Conservation (phyloP, 2,797 vertebrate species). For the Dermochelys coriacea region DNA sequence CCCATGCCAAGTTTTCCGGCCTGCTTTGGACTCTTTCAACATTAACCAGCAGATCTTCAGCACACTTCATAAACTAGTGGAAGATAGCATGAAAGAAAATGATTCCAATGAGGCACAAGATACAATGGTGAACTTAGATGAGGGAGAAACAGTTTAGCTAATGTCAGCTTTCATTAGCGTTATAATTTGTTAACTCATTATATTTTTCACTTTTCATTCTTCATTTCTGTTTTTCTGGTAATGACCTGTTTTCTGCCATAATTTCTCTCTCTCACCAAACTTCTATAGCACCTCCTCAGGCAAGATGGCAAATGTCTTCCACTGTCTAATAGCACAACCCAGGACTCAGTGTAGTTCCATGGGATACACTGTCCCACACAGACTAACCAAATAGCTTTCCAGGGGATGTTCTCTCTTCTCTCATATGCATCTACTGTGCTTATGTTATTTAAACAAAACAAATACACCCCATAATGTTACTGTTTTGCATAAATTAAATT, state of each 20-base stretch:
- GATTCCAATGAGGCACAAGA: constrained; percentile 55
- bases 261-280: neutral
- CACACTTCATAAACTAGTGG: constrained; percentile 83
- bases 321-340: neutral
- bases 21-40: constrained; percentile 71
- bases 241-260: neutral
- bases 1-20: constrained; percentile 81
- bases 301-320: neutral
- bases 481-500: neutral
- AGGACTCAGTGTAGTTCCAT: neutral
- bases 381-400: neutral
- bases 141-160: neutral
- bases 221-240: neutral
- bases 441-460: neutral
- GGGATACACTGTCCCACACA: neutral
- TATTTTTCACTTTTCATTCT: neutral
- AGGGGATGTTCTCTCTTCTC: neutral
- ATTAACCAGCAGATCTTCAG: constrained; percentile 82
- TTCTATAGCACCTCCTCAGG: neutral
- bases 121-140: constrained; percentile 72
- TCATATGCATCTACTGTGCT: neutral
- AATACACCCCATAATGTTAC: neutral
- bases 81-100: constrained; percentile 59
- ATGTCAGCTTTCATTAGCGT: neutral
- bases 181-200: neutral